Evolutionary conservation across 2,888 invertebrate species (phyloP).

Genomic region (Belgica antarctica): DNA sequence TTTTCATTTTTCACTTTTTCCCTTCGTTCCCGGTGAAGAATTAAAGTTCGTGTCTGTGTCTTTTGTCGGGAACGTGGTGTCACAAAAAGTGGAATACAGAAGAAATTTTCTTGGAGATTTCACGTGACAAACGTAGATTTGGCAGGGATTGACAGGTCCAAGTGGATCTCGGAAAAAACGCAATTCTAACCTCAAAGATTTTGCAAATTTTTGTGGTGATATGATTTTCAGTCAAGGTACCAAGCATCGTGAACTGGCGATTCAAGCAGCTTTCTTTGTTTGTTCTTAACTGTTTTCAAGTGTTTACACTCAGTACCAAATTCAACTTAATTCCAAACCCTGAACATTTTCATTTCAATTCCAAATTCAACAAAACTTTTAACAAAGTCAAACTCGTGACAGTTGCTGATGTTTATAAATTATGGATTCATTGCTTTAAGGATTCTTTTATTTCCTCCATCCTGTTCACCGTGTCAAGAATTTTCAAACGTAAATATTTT

Average conservation of each 20-base stretch:
- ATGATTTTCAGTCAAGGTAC: not conserved
- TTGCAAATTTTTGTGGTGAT: not conserved
- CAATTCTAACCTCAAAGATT: too few species aligned
- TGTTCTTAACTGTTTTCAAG: too few species aligned
- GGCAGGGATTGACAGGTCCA: too few species aligned
- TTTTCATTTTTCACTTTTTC: conserved; percentile 40
- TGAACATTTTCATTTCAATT: too few species aligned
- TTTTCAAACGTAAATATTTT: conserved; percentile 3
- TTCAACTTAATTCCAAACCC: too few species aligned
- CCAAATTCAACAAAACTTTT: not conserved
- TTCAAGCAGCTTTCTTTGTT: too few species aligned
- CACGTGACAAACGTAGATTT: too few species aligned
- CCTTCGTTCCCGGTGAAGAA: not conserved
- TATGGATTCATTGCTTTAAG: not conserved
- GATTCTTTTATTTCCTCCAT: too few species aligned
- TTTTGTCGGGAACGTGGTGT: conserved; percentile 4
- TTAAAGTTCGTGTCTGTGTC: conserved; percentile 27
- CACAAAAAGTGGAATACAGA: conserved; percentile 12
- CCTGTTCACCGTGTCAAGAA: not conserved
- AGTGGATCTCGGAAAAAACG: too few species aligned
- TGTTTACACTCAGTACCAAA: too few species aligned
- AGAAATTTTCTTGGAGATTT: conserved; percentile 1
- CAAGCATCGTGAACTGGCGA: too few species aligned
- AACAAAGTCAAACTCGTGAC: not conserved
- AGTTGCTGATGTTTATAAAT: conserved; percentile 13